Percentiles rank a stretch among this genome's conserved stretches.
Conservation (phyloP, 2,113 vertebrate genomes). For the Nymphicus hollandicus region DNA sequence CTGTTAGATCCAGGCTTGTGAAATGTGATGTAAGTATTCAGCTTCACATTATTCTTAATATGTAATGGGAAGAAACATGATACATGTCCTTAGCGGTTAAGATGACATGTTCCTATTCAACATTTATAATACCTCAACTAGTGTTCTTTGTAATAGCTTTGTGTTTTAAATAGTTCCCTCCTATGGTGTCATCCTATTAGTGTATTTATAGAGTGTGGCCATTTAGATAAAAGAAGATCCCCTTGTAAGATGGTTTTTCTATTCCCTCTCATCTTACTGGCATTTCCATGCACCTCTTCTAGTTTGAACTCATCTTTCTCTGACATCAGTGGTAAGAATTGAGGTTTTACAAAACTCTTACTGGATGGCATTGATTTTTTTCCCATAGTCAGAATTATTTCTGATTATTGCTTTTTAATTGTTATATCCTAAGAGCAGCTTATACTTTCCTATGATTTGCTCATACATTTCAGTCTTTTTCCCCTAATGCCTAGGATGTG, state of each 20-base stretch:
- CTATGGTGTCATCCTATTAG: neutral
- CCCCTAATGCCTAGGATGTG: neutral
- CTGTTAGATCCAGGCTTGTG: neutral
- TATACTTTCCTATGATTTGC: neutral
- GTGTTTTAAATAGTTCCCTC: neutral
- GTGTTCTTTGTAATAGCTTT: neutral
- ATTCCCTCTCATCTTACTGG: neutral
- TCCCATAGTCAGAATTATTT: neutral
- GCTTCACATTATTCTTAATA: neutral
- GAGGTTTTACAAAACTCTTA: neutral
- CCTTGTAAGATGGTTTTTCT: neutral
- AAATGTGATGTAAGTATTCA: neutral
- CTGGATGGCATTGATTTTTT: neutral
- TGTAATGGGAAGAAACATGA: neutral
- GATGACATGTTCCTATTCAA: neutral
- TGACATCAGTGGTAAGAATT: neutral
- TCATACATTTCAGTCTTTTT: neutral
- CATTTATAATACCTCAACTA: neutral
- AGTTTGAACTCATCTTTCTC: neutral
- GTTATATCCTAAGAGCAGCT: neutral
- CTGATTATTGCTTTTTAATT: neutral
- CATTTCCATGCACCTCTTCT: neutral
- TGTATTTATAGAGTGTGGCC: neutral
- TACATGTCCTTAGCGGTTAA: neutral
- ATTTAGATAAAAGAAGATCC: neutral